phyloP scores from a whole-genome alignment of 2,797 vertebrate genomes.

The Thripadectes ignobilis region DNA sequence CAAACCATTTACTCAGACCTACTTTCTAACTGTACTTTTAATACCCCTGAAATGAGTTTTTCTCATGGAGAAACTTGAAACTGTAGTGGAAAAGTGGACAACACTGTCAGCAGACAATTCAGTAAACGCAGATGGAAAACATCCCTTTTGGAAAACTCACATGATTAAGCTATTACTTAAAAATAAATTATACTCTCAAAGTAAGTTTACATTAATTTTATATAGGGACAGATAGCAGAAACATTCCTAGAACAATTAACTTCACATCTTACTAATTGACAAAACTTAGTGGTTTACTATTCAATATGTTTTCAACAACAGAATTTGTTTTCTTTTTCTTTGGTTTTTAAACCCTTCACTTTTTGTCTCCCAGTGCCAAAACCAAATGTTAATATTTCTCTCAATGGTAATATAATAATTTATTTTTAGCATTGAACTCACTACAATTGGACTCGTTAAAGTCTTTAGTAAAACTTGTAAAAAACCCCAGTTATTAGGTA shows the following conservation, averaged over 20 bases:
- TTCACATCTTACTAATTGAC: background rate
- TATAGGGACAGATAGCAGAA: background rate
- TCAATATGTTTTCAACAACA: background rate
- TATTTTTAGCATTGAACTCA: background rate
- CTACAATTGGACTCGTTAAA: background rate
- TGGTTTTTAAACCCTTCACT: background rate
- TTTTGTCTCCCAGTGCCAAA: background rate
- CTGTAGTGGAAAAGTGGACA: background rate
- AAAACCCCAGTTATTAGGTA: accelerated
- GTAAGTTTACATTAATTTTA: background rate
- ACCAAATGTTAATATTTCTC: background rate
- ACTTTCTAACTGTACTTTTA: conserved; percentile 53
- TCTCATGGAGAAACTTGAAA: background rate
- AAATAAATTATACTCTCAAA: background rate
- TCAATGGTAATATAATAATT: background rate
- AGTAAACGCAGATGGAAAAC: background rate
- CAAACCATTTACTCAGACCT: conserved; percentile 64
- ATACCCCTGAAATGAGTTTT: conserved; percentile 48
- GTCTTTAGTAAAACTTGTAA: background rate
- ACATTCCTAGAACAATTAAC: background rate
- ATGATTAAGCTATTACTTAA: background rate
- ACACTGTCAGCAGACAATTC: background rate
- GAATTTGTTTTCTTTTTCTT: background rate
- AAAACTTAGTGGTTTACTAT: background rate
- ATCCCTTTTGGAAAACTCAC: background rate